Conservation (phyloP, 2,888 invertebrate species). For the Malachius bipustulatus region DNA sequence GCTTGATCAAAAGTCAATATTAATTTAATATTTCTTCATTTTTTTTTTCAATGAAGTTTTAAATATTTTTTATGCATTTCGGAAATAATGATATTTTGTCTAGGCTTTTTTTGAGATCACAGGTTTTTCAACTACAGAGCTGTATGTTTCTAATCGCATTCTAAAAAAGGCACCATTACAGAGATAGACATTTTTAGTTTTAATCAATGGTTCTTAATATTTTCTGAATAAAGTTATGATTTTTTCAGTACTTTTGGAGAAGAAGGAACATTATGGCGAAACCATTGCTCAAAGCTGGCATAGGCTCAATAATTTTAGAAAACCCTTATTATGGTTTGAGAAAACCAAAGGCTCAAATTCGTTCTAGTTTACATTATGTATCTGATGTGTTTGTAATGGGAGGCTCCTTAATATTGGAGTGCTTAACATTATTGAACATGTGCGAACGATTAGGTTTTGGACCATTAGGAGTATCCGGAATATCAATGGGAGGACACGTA, state of each 20-base stretch:
- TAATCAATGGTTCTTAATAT: no score
- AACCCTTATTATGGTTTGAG: constrained; percentile 91
- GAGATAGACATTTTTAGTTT: no score
- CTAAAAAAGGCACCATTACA: no score
- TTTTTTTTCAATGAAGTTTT: no score
- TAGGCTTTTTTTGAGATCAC: no score
- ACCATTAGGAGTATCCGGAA: constrained; percentile 86
- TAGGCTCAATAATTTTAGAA: constrained; percentile 88
- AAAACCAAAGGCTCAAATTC: constrained; percentile 76
- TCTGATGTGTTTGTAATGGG: constrained; percentile 99
- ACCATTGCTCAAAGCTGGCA: constrained; percentile 81
- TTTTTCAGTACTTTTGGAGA: constrained; percentile 75
- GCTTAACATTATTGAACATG: constrained; percentile 86
- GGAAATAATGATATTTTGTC: no score
- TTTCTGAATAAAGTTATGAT: constrained; percentile 12
- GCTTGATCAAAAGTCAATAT: no score
- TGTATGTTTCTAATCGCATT: no score
- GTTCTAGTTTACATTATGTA: constrained; percentile 87
- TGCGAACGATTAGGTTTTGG: constrained; percentile 83
- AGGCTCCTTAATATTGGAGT: constrained; percentile 88
- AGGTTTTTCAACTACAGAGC: no score
- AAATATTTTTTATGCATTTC: no score
- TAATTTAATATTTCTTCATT: no score
- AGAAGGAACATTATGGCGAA: constrained; percentile 81
- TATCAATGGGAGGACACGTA: constrained; percentile 98